phyloP scores from a whole-genome alignment of 64 coral and sea anemone genomes.

The Montipora sp. region DNA sequence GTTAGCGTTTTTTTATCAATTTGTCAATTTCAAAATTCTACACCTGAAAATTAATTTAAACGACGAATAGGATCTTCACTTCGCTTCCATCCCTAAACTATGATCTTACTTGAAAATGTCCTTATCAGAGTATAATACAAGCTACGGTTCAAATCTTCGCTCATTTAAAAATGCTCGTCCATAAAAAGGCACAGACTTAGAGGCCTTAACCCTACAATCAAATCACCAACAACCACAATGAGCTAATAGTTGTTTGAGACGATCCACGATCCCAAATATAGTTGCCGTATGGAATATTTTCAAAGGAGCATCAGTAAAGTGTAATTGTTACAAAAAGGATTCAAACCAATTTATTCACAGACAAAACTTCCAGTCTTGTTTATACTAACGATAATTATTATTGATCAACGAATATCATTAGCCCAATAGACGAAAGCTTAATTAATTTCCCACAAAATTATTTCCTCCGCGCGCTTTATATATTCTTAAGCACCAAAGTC shows the following conservation, averaged over 20 bases:
- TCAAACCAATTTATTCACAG: not conserved
- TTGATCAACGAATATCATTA: constrained; percentile 20
- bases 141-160: not conserved
- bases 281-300: not conserved
- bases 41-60: too few species aligned
- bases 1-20: too few species aligned
- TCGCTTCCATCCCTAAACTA: too few species aligned
- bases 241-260: not conserved
- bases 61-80: too few species aligned
- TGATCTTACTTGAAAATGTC: not conserved
- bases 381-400: not conserved
- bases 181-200: not conserved
- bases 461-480: too few species aligned
- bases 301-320: not conserved
- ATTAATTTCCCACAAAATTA: not conserved
- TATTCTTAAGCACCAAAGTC: constrained; percentile 1
- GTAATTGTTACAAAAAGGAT: not conserved
- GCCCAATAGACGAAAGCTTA: not conserved
- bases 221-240: not conserved
- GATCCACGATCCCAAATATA: not conserved
- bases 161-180: not conserved
- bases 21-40: too few species aligned
- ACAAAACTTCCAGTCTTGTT: not conserved
- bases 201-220: not conserved
- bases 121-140: not conserved